phyloP scores from a whole-genome alignment of 2,888 invertebrate genomes.

The Polydrusus tereticollis region DNA sequence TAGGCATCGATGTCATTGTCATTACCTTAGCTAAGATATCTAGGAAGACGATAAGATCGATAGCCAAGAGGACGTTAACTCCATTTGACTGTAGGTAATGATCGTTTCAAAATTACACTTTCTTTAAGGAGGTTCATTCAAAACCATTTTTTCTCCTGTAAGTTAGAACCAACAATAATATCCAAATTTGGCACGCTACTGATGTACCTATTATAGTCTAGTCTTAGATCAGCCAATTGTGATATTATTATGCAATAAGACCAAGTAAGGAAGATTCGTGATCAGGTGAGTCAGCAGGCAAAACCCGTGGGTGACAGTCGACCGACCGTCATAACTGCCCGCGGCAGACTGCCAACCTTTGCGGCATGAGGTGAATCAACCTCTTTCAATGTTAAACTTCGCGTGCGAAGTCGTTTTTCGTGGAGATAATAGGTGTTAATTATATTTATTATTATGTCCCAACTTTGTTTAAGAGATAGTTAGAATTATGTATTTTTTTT shows the following conservation, averaged over 20 bases:
- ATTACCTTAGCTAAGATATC: too few relatives aligned
- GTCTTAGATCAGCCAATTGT: not conserved
- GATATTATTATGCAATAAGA: conserved; percentile 29
- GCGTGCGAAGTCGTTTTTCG: conserved; percentile 23
- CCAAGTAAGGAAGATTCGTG: conserved; percentile 55
- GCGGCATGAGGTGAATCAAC: conserved; percentile 54
- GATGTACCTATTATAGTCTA: not conserved
- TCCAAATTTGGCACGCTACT: not conserved
- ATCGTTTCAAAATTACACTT: too few relatives aligned
- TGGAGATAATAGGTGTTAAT: too few relatives aligned
- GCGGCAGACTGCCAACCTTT: conserved; percentile 54
- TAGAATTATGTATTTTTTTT: too few relatives aligned
- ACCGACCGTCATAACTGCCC: conserved; percentile 42
- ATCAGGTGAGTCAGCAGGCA: conserved; percentile 48
- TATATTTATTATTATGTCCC: too few relatives aligned
- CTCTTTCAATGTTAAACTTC: conserved; percentile 54
- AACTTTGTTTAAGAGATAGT: too few relatives aligned
- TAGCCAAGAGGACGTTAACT: too few relatives aligned
- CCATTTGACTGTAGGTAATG: too few relatives aligned
- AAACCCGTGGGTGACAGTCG: conserved; percentile 35
- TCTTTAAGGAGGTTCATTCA: too few relatives aligned
- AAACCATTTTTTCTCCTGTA: too few relatives aligned
- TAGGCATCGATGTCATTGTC: too few relatives aligned
- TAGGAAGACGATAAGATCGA: too few relatives aligned
- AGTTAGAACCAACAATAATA: not conserved